Conservation (phyloP, 2,113 vertebrate genomes). For the Tautogolabrus adspersus region DNA sequence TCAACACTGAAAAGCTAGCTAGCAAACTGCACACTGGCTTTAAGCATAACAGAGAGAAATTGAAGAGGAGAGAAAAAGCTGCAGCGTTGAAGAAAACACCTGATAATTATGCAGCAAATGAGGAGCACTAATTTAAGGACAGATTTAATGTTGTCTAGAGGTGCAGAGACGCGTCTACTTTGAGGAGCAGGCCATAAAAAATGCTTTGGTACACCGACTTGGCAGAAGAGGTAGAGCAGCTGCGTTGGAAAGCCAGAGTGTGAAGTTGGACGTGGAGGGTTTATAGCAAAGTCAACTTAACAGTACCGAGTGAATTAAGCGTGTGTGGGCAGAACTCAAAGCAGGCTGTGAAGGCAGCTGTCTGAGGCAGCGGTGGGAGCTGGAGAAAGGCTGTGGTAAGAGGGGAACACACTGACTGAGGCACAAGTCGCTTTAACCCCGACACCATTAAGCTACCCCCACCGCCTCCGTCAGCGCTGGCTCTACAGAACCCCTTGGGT, state of each 20-base stretch:
- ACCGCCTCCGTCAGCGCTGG: not conserved
- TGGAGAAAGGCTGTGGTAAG: conserved; percentile 22
- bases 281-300: conserved; percentile 72
- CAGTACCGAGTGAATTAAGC: conserved; percentile 64
- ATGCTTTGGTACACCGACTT: conserved; percentile 47
- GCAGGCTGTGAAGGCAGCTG: conserved; percentile 75
- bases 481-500: conserved; percentile 4
- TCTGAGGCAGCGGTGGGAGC: conserved; percentile 55
- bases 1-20: not conserved
- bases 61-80: not conserved
- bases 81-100: conserved; percentile 26
- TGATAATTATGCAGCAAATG: conserved; percentile 41
- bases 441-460: conserved; percentile 8
- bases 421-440: conserved; percentile 37
- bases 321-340: conserved; percentile 68
- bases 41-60: conserved; percentile 15
- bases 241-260: conserved; percentile 69
- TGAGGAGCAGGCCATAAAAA: conserved; percentile 31
- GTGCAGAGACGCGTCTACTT: conserved; percentile 24
- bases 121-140: conserved; percentile 22
- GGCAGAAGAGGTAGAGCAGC: conserved; percentile 73
- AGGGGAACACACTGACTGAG: conserved; percentile 25
- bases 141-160: conserved; percentile 37
- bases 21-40: conserved; percentile 12
- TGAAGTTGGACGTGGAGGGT: conserved; percentile 63